phyloP scores from a whole-genome alignment of 2,113 vertebrate genomes.

The Apistogramma diplotaenia region DNA sequence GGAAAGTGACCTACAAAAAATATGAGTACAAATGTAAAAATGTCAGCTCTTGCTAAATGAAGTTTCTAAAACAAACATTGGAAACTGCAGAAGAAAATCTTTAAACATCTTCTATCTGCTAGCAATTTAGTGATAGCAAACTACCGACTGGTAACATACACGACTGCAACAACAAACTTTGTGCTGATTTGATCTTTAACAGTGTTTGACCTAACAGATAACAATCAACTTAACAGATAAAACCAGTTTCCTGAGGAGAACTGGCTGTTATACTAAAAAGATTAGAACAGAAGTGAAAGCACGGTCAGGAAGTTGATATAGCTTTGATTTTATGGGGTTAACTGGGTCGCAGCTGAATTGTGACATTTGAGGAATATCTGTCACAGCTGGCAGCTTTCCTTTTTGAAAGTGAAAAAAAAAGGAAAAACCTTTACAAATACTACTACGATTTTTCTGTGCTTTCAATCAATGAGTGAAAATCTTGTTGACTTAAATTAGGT shows the following conservation, averaged over 20 bases:
- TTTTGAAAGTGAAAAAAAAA: background rate
- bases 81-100: background rate
- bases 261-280: background rate
- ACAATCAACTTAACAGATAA: background rate
- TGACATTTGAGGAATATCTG: background rate
- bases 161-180: background rate
- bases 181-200: slow-evolving; percentile 14
- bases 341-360: background rate
- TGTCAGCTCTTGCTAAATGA: background rate
- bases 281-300: slow-evolving; percentile 1
- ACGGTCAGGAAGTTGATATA: background rate
- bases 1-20: slow-evolving; percentile 91
- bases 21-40: background rate
- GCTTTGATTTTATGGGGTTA: background rate
- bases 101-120: background rate
- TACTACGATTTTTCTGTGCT: background rate
- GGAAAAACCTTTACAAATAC: background rate
- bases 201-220: background rate
- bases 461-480: background rate
- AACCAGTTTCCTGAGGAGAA: slow-evolving; percentile 4
- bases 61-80: background rate
- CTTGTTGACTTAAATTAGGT: background rate
- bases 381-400: background rate
- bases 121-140: background rate
- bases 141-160: background rate